phyloP scores from a whole-genome alignment of 1,140 invertebrate species.

The Ephestia elutella region DNA sequence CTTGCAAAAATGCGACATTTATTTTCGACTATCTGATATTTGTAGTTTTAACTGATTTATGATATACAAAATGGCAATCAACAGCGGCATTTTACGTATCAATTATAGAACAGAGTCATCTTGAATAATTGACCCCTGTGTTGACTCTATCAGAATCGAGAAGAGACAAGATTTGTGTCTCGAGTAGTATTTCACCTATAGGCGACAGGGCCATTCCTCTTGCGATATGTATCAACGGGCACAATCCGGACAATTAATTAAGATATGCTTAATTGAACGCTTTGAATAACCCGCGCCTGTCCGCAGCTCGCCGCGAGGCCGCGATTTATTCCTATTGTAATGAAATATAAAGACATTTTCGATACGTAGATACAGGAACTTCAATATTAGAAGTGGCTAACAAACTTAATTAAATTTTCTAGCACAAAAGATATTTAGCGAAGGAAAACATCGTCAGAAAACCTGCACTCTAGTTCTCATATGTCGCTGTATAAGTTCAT shows the following conservation, averaged over 20 bases:
- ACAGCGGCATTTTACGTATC: no score
- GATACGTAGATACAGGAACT: background rate
- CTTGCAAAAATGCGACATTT: no score
- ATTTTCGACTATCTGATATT: no score
- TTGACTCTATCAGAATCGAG: no score
- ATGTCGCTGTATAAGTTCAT: no score
- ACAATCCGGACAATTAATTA: slow-evolving; percentile 6
- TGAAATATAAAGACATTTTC: background rate
- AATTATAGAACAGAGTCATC: background rate
- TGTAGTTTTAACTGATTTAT: no score
- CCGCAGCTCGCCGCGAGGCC: slow-evolving; percentile 5
- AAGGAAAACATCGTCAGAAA: no score
- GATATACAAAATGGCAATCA: no score
- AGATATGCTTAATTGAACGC: slow-evolving; percentile 12
- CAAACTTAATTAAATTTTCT: no score
- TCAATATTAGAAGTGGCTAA: background rate
- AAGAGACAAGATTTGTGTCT: background rate
- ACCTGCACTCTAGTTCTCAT: no score
- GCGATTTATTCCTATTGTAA: slow-evolving; percentile 13
- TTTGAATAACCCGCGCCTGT: slow-evolving; percentile 14
- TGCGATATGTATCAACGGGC: slow-evolving; percentile 13
- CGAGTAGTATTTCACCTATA: background rate
- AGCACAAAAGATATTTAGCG: no score
- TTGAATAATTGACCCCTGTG: no score
- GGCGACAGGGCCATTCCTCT: background rate